Base-by-base conservation (phyloP, 2,888 invertebrate species). In the Xylota sylvarum region DNA sequence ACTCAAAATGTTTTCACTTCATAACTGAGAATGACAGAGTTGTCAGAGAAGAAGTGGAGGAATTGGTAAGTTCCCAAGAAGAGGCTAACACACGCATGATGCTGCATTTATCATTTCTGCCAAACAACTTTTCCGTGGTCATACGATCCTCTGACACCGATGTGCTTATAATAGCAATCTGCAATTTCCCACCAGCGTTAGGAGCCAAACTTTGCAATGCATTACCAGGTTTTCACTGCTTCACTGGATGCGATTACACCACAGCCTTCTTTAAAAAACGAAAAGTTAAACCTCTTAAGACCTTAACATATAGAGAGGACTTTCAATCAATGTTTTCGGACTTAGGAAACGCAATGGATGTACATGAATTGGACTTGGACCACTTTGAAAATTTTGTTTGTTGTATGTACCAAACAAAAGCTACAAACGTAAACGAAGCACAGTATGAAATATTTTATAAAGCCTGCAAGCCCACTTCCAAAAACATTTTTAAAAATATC, bases 81-180 rank as follows among this genome's bases (percentile, higher is more conserved):
- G 23, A 27, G 52, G 52, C 52, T 4, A 27, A 52, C n/a, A 52
- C 52, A n/a, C 52, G 27, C 23, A 27, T 52, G 52, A 52, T 52
- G 52, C 48, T 50, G 3, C 48, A 50, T 48, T 48, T 48, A 6
- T 48, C 17, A 4, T 48, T 48, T 48, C 6, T 35, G 32, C 7
- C 35, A 7, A 35, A 35, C 2, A 9, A 35, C 35, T 35, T 35
- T 35, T 35, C 4, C 6, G 35, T 35, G 9, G 35, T 35, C 6
- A 35, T 35, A 9, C 5, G 9, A 9, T 9, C 35, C 2, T 35
- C 35, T 2, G 35, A 35, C 9, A 35, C 35, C 5, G 32, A 32
- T 32, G 32, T 32, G 6, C 32, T 32, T 32, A 32, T 32, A 32
- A 35, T 35, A 35, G 35, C 35, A 2, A 5, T 35, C 7, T 35